phyloP scores from a whole-genome alignment of 2,113 vertebrate species.

The Xerus inauris region DNA sequence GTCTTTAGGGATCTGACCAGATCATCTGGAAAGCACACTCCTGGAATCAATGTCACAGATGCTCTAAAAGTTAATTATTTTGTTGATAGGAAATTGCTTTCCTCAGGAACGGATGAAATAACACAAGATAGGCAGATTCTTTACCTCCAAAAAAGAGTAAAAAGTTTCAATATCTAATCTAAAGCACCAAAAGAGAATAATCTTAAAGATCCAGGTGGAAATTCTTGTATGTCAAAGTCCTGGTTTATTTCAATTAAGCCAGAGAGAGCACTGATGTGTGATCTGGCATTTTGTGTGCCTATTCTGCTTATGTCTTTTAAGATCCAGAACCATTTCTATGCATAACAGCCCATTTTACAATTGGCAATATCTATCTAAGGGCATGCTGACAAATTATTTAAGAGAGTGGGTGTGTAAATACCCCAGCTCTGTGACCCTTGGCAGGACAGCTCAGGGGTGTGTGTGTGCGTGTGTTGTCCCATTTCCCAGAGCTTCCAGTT shows the following conservation, averaged over 20 bases:
- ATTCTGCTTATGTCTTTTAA: neutral
- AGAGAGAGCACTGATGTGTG: neutral
- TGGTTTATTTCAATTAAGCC: neutral
- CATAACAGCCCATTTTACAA: neutral
- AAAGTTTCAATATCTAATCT: neutral
- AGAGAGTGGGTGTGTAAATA: neutral
- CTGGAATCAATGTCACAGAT: neutral
- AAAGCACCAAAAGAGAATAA: neutral
- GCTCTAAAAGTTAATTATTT: neutral
- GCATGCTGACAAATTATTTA: neutral
- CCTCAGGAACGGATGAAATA: neutral
- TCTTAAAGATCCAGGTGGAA: neutral
- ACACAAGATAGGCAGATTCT: neutral
- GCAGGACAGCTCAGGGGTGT: neutral
- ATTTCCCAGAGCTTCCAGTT: neutral
- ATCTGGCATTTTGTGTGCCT: neutral
- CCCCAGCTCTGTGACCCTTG: neutral
- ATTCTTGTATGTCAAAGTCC: neutral
- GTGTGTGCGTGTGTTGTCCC: neutral
- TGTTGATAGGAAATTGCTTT: neutral
- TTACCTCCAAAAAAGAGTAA: neutral
- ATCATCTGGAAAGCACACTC: neutral
- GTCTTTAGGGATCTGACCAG: neutral
- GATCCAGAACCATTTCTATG: neutral
- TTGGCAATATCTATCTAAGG: neutral